Base-by-base conservation (phyloP, 2,888 invertebrate genomes). In the Noctua fimbriata region DNA sequence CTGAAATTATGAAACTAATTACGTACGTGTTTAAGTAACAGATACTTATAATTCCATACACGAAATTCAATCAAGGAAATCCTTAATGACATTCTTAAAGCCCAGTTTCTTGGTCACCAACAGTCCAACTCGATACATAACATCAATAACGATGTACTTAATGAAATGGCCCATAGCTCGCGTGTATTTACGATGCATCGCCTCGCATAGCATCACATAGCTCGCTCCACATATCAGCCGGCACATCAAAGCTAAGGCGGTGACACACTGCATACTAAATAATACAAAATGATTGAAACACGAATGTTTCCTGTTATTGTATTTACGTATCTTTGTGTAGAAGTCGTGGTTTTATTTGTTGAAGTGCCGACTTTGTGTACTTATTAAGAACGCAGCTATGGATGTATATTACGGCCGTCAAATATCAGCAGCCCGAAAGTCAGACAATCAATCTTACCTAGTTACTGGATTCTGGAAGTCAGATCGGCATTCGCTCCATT, bases 141-240 rank as follows among this genome's bases (percentile, higher is more conserved):
- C 14, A 69, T 65, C 81, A 41, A 36, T 87, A 81, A 87, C 77
- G 87, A 81, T 81, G 83, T 67, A 75, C 36, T 78, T 74, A 77
- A 74, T 77, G 77, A 63, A 77, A 73, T 72, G 55, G 14, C 36
- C 71, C 28, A 65, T 41, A 60, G 21, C 44, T 73, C 28, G 44
- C 24, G 47, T 44, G 60, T 87, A 73, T 87, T 84, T 72, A 73
- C 67, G 77, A 84, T 73, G 85, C 85, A 87, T 81, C 73, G 87
- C 77, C 24, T 28, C 70, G 71, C 87, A 83, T 89, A 85, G 85
- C 75, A 44, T 75, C 87, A 80, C 89, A 87, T 84, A 28, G 77
- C 69, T 41, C 88, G 86, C 82, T 79, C 89, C 70, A 88, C 86
- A 84, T 88, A 87, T 88, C 88, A 66, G 74, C 60, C 83, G 89